Base-by-base conservation (phyloP, 2,888 invertebrate genomes). In the Torymus tubicola region DNA sequence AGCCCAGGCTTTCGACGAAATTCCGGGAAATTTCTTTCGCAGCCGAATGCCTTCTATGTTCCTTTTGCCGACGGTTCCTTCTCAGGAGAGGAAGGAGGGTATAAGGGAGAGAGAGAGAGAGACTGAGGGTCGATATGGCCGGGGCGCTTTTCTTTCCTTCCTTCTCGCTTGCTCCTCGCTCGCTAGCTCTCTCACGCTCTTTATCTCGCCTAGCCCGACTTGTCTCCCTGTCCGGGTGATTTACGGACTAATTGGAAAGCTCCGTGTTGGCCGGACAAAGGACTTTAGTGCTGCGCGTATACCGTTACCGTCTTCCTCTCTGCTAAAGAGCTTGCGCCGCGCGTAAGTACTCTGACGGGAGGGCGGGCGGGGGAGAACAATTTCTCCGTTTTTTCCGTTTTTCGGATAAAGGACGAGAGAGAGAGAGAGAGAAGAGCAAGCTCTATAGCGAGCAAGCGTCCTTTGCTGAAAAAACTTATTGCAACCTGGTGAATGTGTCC, bases 161-260 rank as follows among this genome's bases (percentile, higher is more conserved):
- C 57, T 64, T 57, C 58, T 75, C 55, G 50, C 76, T 72, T 53
- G 52, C 21, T n/a, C n/a, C n/a, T n/a, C n/a, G n/a, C n/a, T n/a
- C n/a, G n/a, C n/a, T n/a, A n/a, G 31, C 31, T 31, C 31, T 31
- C 31, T 31, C 31, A 31, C 31, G 31, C 31, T 31, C 31, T 31
- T 31, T 31, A 31, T 31, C 31, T 31, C 31, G 31, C 31, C 31
- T 31, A 31, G 61, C 24, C 61, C 63, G 77, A 77, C 71, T 78
- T 58, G 65, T 67, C 31, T 31, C 60, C 64, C 60, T 78, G 78
- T 75, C 74, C 77, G 50, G 64, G 78, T 82, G 77, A 81, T 78
- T 83, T 80, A 80, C 67, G 77, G 57, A 82, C 80, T 83, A 83
- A 83, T 83, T 82, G 83, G 82, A 80, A 82, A 83, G 80, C 72